Base-by-base conservation (phyloP, 1,140 invertebrate genomes). In the Tetramorium parvispinum region DNA sequence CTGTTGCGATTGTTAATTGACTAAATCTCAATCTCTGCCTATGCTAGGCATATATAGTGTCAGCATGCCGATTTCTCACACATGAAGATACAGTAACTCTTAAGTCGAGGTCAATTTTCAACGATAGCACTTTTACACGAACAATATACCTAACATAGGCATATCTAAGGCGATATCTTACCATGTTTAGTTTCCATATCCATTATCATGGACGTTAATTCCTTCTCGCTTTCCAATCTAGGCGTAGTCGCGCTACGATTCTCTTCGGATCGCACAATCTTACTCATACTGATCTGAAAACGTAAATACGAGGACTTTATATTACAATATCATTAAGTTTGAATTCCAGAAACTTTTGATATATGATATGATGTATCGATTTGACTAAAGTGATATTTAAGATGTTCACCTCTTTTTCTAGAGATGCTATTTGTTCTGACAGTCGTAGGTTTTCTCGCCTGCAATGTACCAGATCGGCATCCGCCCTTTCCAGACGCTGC, bases 171-270 rank as follows among this genome's bases (percentile, higher is more conserved):
- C 61, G n/a, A 85, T 77, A 66, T 95, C 96, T 96, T 96, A 98
- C 97, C 97, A 95, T 98, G 97, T 93, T 98, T 98, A 40, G 96
- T 96, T 91, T 98, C 97, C 96, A 98, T 97, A 75, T 97, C 96
- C 81, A 97, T 96, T 27, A 98, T 96, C 94, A 97, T 96, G 4
- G 97, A 96, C 16, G 97, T 96, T 46, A 97, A 90, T 91, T 98
- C 97, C 91, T 97, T 97, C 81, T 97, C 97, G 77, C 94, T 95
- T 63, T 93, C 90, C 93, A 95, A 93, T 91, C 94, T 96, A 90
- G 93, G 95, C 82, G 95, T 96, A 87, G 91, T 95, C 65, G 87
- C 68, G 32, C 37, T 83, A 82, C 91, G 88, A 46, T 82, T 88
- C 61, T 94, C 91, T 21, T 93, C 91, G 7, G 81, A 43, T 3